These are phyloP conservation scores for Athalia rosae DNA, from an alignment of 2,888 invertebrate species.

Conservation along the genomic window DNA sequence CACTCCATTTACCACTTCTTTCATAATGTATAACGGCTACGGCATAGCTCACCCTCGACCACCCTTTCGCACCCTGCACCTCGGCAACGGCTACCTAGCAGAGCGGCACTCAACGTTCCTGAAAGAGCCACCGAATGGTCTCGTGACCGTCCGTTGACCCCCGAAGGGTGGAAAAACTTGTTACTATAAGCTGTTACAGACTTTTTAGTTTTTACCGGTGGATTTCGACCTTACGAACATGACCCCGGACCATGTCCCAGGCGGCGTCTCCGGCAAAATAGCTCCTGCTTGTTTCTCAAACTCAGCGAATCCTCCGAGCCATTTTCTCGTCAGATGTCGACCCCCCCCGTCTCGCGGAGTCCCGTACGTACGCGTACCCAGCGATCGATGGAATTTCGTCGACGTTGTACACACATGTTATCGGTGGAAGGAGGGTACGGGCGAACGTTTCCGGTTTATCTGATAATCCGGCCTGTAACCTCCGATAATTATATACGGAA, in stretches of 20 bases:
- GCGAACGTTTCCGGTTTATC: constrained; percentile 17
- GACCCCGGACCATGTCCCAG: no score
- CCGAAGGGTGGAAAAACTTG: constrained; percentile 40
- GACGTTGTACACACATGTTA: not conserved
- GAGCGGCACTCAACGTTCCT: constrained; percentile 38
- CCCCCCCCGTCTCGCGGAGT: constrained; percentile 9
- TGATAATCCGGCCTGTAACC: constrained; percentile 11
- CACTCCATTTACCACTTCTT: constrained; percentile 63
- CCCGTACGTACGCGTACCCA: no score
- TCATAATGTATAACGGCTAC: constrained; percentile 54
- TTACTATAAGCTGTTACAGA: constrained; percentile 43
- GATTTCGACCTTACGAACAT: no score
- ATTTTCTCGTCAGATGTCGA: not conserved
- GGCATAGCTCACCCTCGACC: constrained; percentile 8
- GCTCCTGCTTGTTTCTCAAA: no score
- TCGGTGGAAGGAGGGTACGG: not conserved
- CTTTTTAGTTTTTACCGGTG: constrained; percentile 1
- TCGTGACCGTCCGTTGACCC: constrained; percentile 38
- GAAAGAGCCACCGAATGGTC: constrained; percentile 37
- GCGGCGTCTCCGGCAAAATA: no score
- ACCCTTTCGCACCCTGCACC: constrained; percentile 27
- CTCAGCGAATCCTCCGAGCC: no score
- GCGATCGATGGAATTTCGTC: constrained; percentile 6
- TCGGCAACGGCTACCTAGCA: constrained; percentile 12
- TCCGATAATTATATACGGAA: constrained; percentile 28